Base-by-base conservation (phyloP, 1,140 invertebrate genomes). In the Paralvinella palmiformis region DNA sequence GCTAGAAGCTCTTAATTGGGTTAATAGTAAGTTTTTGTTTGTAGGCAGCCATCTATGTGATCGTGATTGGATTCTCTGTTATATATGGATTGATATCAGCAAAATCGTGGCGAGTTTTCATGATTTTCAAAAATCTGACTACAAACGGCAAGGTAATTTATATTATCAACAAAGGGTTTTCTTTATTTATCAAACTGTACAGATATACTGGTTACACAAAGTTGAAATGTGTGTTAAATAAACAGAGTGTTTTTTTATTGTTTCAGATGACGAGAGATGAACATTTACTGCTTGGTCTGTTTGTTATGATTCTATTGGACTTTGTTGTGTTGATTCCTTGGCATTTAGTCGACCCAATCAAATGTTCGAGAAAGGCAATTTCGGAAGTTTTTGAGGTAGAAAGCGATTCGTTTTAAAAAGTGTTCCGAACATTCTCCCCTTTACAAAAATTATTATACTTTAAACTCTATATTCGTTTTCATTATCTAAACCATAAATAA, bases 91-190 rank as follows among this genome's bases (percentile, higher is more conserved):
- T 59, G 6, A 29, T 60, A 4, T 60, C 62, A 37, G 35, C 41
- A 32, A 65, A 65, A 50, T 29, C 37, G n/a, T 61, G 58, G 58
- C 37, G 64, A 3, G 58, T 65, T 22, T 60, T 52, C 57, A 58
- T 65, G 44, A 65, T 65, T 45, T 65, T 65, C 33, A 65, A 33
- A 35, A 65, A 65, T 27, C 57, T 65, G 24, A 61, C 24, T 22
- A 20, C 36, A 41, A 61, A 65, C 24, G 64, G 64, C 17, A 65
- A 65, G 64, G 64, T 65, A 3, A 36, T 15, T 27, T 36, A 60
- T 20, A 5, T 27, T 20, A 15, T 20, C 22, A 41, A 7, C 10
- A 59, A 22, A 17, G 5, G 29, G 29, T 31, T 13, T 29, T 13
- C 22, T 17, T 57, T 7, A 4, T 57, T 57, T 44, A 13, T 15